Evolutionary conservation across 64 coral and sea anemone genomes (phyloP).

Genomic region (Porites australiensis): DNA sequence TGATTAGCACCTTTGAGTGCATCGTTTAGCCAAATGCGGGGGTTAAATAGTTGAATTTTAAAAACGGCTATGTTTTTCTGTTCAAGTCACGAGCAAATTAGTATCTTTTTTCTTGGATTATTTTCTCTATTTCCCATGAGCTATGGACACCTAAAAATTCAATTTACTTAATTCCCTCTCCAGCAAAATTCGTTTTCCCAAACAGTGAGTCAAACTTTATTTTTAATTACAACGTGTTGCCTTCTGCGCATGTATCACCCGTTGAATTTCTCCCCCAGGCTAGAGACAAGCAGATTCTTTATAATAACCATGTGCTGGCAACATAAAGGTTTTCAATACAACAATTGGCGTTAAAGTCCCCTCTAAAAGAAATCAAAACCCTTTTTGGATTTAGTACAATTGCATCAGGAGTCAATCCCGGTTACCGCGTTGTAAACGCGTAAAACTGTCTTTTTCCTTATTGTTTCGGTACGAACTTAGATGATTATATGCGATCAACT

Average conservation of each 20-base stretch:
- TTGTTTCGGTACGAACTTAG: neutral
- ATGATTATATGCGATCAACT: neutral
- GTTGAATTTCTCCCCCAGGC: slow-evolving; percentile 14
- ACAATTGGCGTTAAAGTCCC: slow-evolving; percentile 29
- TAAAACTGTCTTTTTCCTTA: neutral
- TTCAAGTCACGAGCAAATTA: neutral
- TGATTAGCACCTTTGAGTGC: no score
- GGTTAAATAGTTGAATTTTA: neutral
- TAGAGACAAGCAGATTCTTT: neutral
- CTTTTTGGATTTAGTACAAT: slow-evolving; percentile 26
- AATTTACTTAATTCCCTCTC: neutral
- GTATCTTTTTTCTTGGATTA: neutral
- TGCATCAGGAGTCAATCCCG: slow-evolving; percentile 33
- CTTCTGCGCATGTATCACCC: slow-evolving; percentile 3
- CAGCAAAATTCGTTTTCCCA: neutral
- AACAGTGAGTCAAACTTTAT: neutral
- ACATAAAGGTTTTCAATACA: slow-evolving; percentile 23
- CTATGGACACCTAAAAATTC: neutral
- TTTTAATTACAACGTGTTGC: neutral
- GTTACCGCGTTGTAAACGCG: slow-evolving; percentile 39
- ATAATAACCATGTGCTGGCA: slow-evolving; percentile 17
- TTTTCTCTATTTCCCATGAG: neutral
- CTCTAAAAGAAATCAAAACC: slow-evolving; percentile 27
- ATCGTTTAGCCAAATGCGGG: no score
- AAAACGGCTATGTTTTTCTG: neutral